A percentile compares a stretch with the other conserved stretches of the same genome.
Evolutionary conservation across 2,888 invertebrate genomes (phyloP).

Genomic region (Bibio marci): DNA sequence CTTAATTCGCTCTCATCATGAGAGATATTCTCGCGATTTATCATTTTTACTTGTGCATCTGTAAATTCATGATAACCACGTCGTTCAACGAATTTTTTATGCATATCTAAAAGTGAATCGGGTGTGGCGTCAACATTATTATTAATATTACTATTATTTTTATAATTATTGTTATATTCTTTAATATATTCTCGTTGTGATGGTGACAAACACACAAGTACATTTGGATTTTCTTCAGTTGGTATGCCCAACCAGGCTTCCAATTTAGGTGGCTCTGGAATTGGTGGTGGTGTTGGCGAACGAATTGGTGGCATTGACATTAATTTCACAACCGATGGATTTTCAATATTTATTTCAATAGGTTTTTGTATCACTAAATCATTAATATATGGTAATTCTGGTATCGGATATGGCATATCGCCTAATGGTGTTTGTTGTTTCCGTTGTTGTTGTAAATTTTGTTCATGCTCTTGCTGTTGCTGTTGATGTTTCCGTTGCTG

Average conservation of each 20-base stretch:
- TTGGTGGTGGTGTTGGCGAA: constrained; percentile 23
- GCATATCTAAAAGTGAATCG: constrained; percentile 47
- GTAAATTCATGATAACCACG: constrained; percentile 36
- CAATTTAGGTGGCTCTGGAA: constrained; percentile 23
- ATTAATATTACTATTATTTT: constrained; percentile 29
- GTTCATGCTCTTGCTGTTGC: constrained; percentile 8
- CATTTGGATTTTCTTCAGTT: constrained; percentile 38
- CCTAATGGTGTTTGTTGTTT: constrained; percentile 8
- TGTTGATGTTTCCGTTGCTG: background rate
- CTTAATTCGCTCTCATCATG: constrained; percentile 12
- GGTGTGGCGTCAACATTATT: constrained; percentile 25
- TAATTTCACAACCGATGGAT: background rate
- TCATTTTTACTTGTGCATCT: constrained; percentile 18
- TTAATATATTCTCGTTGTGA: constrained; percentile 45
- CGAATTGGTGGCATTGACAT: constrained; percentile 11
- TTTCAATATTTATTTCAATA: no score
- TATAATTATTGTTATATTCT: constrained; percentile 18
- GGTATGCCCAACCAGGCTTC: constrained; percentile 42
- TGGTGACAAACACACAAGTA: constrained; percentile 54
- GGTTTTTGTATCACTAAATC: constrained; percentile 21
- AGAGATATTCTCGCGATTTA: constrained; percentile 15
- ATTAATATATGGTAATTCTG: constrained; percentile 31
- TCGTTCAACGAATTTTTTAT: constrained; percentile 49
- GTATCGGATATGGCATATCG: constrained; percentile 33
- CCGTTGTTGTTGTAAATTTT: background rate